These are phyloP conservation scores for Papilio elwesi DNA, from an alignment of 2,888 invertebrate genomes.

Conservation along the genomic window DNA sequence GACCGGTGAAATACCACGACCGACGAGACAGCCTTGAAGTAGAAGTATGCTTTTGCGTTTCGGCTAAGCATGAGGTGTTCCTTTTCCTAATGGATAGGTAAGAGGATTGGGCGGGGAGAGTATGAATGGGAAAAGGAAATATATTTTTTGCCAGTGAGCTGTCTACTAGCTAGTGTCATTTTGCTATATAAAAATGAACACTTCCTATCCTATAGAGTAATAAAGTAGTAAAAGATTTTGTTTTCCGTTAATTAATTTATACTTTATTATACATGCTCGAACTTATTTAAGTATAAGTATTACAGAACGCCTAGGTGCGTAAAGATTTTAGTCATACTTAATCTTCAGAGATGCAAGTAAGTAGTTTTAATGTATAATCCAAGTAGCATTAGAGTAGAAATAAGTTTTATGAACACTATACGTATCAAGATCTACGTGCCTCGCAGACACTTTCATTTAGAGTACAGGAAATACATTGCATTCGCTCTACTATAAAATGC, in stretches of 20 bases:
- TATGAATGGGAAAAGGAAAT: too few species aligned
- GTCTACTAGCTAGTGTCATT: too few species aligned
- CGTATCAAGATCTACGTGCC: background rate
- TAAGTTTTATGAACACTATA: conserved; percentile 20
- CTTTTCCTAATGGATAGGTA: too few species aligned
- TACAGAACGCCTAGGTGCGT: background rate
- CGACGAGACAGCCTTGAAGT: too few species aligned
- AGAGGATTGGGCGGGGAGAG: too few species aligned
- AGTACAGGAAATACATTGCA: conserved; percentile 12
- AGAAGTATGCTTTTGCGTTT: too few species aligned
- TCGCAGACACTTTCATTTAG: background rate
- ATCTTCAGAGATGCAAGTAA: background rate
- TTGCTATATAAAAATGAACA: too few species aligned
- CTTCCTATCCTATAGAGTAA: background rate
- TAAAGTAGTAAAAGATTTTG: background rate
- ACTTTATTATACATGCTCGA: background rate
- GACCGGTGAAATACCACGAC: too few species aligned
- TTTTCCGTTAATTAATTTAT: background rate
- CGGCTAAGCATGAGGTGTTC: too few species aligned
- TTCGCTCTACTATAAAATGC: conserved; percentile 2
- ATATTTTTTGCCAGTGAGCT: too few species aligned
- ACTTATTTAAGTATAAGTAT: too few species aligned
- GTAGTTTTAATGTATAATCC: conserved; percentile 2
- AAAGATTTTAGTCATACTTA: background rate
- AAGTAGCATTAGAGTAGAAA: background rate